Conservation (phyloP, 2,888 invertebrate species). For the Coleophora flavipennella region DNA sequence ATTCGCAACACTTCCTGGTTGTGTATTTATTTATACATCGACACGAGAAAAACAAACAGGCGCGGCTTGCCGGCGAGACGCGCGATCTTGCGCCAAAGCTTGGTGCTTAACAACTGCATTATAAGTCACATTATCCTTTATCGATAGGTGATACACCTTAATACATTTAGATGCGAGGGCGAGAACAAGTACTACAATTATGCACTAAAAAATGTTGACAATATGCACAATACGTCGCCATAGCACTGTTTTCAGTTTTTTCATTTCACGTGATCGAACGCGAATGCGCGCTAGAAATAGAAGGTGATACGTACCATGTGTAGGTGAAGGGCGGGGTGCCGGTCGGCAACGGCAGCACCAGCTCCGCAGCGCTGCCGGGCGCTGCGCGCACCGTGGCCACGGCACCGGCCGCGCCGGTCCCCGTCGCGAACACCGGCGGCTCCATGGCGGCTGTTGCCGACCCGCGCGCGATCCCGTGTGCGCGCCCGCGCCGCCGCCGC, state of each 20-base stretch:
- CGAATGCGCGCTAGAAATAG: slow-evolving; percentile 17
- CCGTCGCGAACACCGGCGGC: slow-evolving; percentile 59
- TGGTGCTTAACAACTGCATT: background rate
- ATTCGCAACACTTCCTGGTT: slow-evolving; percentile 44
- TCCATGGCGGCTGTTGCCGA: slow-evolving; percentile 53
- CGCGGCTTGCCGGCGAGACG: slow-evolving; percentile 43
- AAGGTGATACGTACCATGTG: slow-evolving; percentile 42
- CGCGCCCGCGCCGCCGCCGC: slow-evolving; percentile 45
- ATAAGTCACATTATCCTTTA: background rate
- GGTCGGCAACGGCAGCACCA: slow-evolving; percentile 38
- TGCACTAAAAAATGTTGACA: too few species aligned
- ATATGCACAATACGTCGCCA: too few species aligned
- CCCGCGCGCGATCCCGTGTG: slow-evolving; percentile 63
- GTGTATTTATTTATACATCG: slow-evolving; percentile 66
- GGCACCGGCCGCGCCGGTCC: slow-evolving; percentile 41
- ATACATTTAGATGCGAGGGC: too few species aligned
- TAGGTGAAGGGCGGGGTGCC: slow-evolving; percentile 57
- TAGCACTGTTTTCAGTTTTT: too few species aligned
- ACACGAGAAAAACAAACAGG: slow-evolving; percentile 68
- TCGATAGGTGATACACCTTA: too few species aligned
- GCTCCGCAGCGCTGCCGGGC: slow-evolving; percentile 41
- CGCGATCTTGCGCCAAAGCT: slow-evolving; percentile 13
- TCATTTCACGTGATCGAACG: too few species aligned
- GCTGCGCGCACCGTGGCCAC: slow-evolving; percentile 43
- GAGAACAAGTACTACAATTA: too few species aligned